These are phyloP conservation scores for Cheilosia vulpina DNA, from an alignment of 2,888 invertebrate genomes.

Conservation along the genomic window DNA sequence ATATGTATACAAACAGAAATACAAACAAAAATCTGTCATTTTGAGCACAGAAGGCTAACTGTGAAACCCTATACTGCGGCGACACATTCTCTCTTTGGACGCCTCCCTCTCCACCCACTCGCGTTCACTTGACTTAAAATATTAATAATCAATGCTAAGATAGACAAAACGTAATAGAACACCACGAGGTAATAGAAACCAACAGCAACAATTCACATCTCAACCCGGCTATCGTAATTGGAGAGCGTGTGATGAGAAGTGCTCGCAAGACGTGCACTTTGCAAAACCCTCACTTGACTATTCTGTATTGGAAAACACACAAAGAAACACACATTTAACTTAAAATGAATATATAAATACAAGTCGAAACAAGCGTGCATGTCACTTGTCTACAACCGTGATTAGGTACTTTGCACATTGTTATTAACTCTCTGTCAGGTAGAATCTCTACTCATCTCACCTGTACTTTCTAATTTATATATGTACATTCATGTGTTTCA, in stretches of 20 bases:
- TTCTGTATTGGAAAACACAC: background rate
- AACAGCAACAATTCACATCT: constrained; percentile 57
- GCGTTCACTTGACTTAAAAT: constrained; percentile 52
- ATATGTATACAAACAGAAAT: background rate
- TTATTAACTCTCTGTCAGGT: constrained; percentile 22
- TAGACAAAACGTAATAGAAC: constrained; percentile 58
- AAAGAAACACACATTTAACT: background rate
- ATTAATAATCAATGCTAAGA: constrained; percentile 65
- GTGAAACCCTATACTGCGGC: constrained; percentile 50
- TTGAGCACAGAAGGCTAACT: constrained; percentile 1
- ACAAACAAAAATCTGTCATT: constrained; percentile 31
- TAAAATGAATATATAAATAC: constrained; percentile 29
- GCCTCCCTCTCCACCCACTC: constrained; percentile 25
- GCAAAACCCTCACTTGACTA: constrained; percentile 41
- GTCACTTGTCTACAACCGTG: constrained; percentile 22
- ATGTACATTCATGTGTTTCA: background rate
- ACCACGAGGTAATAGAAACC: constrained; percentile 62
- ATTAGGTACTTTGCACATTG: constrained; percentile 50
- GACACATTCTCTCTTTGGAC: constrained; percentile 38
- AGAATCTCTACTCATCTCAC: background rate
- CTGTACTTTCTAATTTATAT: background rate
- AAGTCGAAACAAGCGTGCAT: constrained; percentile 33
- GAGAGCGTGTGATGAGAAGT: constrained; percentile 43
- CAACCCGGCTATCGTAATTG: constrained; percentile 45
- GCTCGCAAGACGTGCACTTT: constrained; percentile 38